These are phyloP conservation scores for Pissodes strobi DNA, from an alignment of 1,140 invertebrate genomes.

Conservation along the genomic window DNA sequence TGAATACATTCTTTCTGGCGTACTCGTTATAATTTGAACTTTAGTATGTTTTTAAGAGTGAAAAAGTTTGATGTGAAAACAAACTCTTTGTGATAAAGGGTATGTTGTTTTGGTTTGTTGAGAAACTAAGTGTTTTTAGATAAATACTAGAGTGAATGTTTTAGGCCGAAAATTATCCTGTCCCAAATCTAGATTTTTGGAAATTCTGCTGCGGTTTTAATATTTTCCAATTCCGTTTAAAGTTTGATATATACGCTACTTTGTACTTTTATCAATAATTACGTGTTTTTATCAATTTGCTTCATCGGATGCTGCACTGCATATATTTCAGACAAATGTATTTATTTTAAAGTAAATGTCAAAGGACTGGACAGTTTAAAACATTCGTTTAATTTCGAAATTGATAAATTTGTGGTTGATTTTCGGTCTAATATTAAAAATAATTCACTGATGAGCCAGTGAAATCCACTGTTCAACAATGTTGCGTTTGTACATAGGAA, in stretches of 20 bases:
- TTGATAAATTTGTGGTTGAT: background rate
- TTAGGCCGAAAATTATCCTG: background rate
- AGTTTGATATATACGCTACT: too few species aligned
- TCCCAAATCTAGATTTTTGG: too few species aligned
- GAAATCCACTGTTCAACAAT: conserved; percentile 8
- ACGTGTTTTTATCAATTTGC: too few species aligned
- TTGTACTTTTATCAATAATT: too few species aligned
- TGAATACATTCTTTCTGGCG: too few species aligned
- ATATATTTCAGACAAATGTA: too few species aligned
- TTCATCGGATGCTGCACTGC: too few species aligned
- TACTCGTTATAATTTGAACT: too few species aligned
- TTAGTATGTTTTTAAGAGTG: too few species aligned
- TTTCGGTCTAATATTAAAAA: background rate
- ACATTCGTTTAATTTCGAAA: background rate
- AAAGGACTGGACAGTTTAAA: too few species aligned
- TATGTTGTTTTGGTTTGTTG: conserved; percentile 41
- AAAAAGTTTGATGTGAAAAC: conserved; percentile 24
- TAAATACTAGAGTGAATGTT: conserved; percentile 7
- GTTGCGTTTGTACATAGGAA: conserved; percentile 48
- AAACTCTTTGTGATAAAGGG: conserved; percentile 48
- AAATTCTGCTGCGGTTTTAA: background rate
- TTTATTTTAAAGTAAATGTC: too few species aligned
- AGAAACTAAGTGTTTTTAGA: conserved; percentile 23
- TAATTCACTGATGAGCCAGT: background rate
- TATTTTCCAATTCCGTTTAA: background rate